These are phyloP conservation scores for Odontamblyopus lacepedii DNA, from an alignment of 2,797 vertebrate species.

Conservation along the genomic window DNA sequence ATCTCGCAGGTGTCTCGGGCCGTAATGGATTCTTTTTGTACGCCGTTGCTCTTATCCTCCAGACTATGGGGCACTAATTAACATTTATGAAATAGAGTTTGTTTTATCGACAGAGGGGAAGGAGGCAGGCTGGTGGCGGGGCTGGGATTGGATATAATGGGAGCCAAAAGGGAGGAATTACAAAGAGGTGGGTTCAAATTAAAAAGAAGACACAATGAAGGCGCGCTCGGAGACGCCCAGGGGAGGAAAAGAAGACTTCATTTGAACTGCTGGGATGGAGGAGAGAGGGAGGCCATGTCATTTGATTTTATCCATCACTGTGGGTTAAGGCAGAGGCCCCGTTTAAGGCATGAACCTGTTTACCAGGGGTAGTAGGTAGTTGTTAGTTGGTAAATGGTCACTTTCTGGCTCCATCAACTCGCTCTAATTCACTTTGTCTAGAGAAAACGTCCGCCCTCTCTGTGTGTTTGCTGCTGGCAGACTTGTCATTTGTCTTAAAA, in stretches of 20 bases:
- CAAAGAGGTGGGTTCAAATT: constrained; percentile 20
- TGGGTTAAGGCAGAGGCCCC: too few species aligned
- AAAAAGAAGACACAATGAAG: constrained; percentile 40
- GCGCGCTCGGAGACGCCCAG: constrained; percentile 6
- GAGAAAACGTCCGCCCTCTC: too few species aligned
- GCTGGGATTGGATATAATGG: constrained; percentile 55
- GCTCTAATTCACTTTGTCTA: too few species aligned
- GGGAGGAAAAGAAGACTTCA: constrained; percentile 12
- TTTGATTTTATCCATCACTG: not conserved
- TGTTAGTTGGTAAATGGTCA: too few species aligned
- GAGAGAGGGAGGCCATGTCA: not conserved
- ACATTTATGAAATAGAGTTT: constrained; percentile 68
- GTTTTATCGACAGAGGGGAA: constrained; percentile 45
- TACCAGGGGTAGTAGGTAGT: too few species aligned
- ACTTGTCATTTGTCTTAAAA: too few species aligned
- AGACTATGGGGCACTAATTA: constrained; percentile 69
- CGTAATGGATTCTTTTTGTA: constrained; percentile 69
- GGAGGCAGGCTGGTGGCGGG: not conserved
- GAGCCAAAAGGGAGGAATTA: constrained; percentile 28
- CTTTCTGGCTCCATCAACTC: too few species aligned
- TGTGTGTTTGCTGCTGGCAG: too few species aligned
- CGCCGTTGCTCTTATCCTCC: constrained; percentile 70
- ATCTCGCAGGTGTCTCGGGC: constrained; percentile 54
- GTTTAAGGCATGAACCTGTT: too few species aligned
- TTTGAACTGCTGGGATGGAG: not conserved